Percentiles rank a stretch among this genome's conserved stretches.
These are phyloP conservation scores for Dicyrtomina minuta DNA, from an alignment of 2,888 invertebrate species.

Conservation along the genomic window DNA sequence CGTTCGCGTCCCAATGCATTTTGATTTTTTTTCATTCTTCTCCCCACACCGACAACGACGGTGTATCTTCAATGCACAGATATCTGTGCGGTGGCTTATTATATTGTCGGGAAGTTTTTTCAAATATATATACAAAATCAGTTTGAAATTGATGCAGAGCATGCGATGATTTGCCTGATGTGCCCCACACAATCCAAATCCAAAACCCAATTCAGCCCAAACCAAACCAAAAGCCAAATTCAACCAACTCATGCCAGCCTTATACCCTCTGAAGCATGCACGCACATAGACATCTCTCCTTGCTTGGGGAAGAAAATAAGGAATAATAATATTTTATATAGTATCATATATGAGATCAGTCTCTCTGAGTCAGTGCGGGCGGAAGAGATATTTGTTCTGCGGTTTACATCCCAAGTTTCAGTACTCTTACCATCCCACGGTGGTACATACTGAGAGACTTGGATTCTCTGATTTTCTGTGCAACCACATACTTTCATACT, in stretches of 20 bases:
- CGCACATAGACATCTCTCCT: background rate
- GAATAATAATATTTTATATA: conserved; percentile 6
- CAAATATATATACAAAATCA: background rate
- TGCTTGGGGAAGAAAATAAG: background rate
- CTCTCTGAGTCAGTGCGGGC: conserved; percentile 17
- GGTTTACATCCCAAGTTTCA: conserved; percentile 13
- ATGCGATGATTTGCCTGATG: conserved; percentile 28
- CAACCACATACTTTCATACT: too few relatives aligned
- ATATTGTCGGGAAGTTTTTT: background rate
- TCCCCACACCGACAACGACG: background rate
- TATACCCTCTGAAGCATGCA: too few relatives aligned
- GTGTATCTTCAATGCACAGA: background rate
- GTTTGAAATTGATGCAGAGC: conserved; percentile 24
- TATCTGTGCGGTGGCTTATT: background rate
- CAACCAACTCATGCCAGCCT: too few relatives aligned
- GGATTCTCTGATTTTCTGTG: background rate
- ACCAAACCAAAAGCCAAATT: too few relatives aligned
- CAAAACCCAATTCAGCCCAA: background rate
- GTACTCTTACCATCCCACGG: background rate
- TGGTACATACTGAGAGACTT: background rate
- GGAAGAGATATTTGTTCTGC: conserved; percentile 28
- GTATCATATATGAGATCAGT: too few relatives aligned
- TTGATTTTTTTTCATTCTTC: background rate
- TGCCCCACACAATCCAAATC: conserved; percentile 21
- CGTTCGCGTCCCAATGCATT: too few relatives aligned